Base-by-base conservation (phyloP, 1,140 invertebrate species). In the Aphelinus atriplicis region DNA sequence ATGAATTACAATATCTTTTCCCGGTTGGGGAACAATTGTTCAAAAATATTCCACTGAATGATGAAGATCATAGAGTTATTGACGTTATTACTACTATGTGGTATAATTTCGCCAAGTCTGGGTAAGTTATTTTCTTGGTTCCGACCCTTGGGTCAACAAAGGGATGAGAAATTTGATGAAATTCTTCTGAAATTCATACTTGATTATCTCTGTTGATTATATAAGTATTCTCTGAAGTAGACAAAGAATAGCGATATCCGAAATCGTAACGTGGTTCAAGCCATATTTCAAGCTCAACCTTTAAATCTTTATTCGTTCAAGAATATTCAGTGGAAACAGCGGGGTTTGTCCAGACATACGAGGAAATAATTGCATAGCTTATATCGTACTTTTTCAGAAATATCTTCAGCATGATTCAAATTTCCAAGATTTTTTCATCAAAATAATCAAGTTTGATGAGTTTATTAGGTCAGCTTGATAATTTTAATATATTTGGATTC, bases 1-100 rank as follows among this genome's bases (percentile, higher is more conserved):
- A 94, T 77, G 93, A 94, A 68, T 83, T 94, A 42, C 92, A 93
- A 79, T 93, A 93, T 81, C 79, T 94, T 1, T 94, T 94, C 77
- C 93, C 93, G 0, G 90, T 94, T 50, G 88, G 86, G 0, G 88
- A 89, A 69, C 87, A 89, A 69, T 80, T 92, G 2, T 92, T 92
- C 73, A 84, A 87, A 1, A 86, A 90, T 60, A 84, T 80, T 1
- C 77, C 80, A 9, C 81, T 89, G 3, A 89, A 80, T 4, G 78
- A 85, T 7, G 80, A 86, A 43, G 91, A 92, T 78, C 79, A 88
- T 2, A 79, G 84, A 75, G 83, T 91, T 6, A 82, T 89, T 0
- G 85, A 90, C 56, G 56, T 90, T 26, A 81, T 94, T 77, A 91
- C 92, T 0, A 88, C 84, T n/a, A 74, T 93, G 45, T 94, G 93